These are phyloP conservation scores for Globodera ellingtonae DNA, from an alignment of 1,140 invertebrate genomes.

Conservation along the genomic window DNA sequence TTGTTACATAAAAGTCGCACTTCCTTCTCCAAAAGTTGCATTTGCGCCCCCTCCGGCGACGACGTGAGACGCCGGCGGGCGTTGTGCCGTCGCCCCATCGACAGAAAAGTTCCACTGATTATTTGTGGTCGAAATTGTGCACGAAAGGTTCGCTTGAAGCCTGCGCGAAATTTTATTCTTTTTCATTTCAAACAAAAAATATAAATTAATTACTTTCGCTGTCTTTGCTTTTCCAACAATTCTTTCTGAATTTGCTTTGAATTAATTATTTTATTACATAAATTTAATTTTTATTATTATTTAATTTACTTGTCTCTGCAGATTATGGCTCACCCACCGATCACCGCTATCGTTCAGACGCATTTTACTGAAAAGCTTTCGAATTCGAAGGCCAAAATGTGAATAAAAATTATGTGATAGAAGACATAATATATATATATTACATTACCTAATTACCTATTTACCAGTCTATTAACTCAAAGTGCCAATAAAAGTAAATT, in stretches of 20 bases:
- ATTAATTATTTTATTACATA: not conserved
- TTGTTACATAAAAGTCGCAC: not conserved
- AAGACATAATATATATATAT: too few species aligned
- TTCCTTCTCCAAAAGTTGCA: not conserved
- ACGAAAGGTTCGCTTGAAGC: constrained; percentile 22
- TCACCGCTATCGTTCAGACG: constrained; percentile 40
- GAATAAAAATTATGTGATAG: too few species aligned
- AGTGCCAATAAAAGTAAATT: too few species aligned
- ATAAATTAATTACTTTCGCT: constrained; percentile 14
- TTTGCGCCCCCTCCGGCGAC: constrained; percentile 2
- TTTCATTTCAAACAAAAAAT: not conserved
- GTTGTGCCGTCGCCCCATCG: not conserved
- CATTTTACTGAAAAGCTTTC: not conserved
- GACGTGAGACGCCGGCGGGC: not conserved
- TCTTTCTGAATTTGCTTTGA: constrained; percentile 13
- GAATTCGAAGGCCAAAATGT: too few species aligned
- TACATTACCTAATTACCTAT: too few species aligned
- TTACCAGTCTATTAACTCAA: too few species aligned
- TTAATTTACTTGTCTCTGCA: constrained; percentile 50
- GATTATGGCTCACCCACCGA: constrained; percentile 52
- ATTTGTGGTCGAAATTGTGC: constrained; percentile 26
- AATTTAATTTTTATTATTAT: not conserved
- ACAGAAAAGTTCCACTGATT: constrained; percentile 25
- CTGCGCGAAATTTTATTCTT: not conserved
- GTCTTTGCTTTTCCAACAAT: constrained; percentile 19